Evolutionary conservation across 2,797 vertebrate genomes (phyloP).

Genomic region (Hypotaenidia okinawae): DNA sequence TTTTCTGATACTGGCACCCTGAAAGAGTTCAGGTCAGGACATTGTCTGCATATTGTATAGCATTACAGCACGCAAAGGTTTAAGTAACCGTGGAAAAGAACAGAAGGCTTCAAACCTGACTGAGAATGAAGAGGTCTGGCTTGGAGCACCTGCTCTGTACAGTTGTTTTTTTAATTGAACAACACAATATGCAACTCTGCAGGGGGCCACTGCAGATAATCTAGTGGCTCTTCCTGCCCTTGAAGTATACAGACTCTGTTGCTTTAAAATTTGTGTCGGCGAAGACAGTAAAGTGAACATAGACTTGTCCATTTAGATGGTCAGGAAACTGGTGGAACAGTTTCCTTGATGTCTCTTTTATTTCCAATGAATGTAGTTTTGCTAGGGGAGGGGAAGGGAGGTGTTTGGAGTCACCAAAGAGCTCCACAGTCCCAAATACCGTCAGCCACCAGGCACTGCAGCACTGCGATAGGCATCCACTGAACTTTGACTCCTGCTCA

Average conservation of each 20-base stretch:
- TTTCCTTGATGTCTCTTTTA: background rate
- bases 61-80: conserved; percentile 25
- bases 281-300: background rate
- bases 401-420: background rate
- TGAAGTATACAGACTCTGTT: background rate
- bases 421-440: background rate
- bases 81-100: conserved; percentile 11
- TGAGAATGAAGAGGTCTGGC: background rate
- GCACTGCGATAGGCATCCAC: background rate
- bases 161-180: conserved; percentile 35
- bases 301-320: background rate
- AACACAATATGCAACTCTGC: background rate
- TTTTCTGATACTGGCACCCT: conserved; percentile 48
- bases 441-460: background rate
- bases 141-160: conserved; percentile 17
- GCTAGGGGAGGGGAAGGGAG: background rate
- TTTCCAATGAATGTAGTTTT: background rate
- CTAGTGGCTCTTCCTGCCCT: conserved; percentile 26
- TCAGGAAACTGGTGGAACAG: background rate
- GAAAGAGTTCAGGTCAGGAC: conserved; percentile 62
- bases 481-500: background rate
- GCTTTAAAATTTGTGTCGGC: background rate
- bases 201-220: conserved; percentile 18
- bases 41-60: conserved; percentile 21
- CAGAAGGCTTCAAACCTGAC: background rate